A percentile compares a stretch with the other conserved stretches of the same genome.
phyloP scores from a whole-genome alignment of 2,113 vertebrate species.

The Sclerurus mexicanus region DNA sequence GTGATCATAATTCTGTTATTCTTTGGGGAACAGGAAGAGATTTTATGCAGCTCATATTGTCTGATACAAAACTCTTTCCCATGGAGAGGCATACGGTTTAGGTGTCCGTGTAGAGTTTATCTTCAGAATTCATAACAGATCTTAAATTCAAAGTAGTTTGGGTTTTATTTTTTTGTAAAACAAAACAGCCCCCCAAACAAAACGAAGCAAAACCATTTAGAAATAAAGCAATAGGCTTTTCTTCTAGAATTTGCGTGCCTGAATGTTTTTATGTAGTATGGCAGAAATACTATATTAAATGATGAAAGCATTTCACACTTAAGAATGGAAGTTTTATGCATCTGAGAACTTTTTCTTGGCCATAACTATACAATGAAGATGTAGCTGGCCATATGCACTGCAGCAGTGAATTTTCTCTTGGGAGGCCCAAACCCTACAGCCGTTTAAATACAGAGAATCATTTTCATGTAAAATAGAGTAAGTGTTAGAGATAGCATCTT shows the following conservation, averaged over 20 bases:
- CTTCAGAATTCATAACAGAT: neutral
- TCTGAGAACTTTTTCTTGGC: neutral
- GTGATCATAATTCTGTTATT: neutral
- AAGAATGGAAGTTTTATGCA: neutral
- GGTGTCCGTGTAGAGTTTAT: neutral
- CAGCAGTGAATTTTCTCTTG: neutral
- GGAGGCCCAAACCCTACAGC: neutral
- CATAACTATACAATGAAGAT: neutral
- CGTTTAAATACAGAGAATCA: neutral
- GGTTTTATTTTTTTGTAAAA: neutral
- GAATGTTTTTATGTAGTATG: neutral
- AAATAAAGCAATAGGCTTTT: neutral
- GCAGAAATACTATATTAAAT: neutral
- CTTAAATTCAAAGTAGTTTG: neutral
- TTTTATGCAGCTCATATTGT: neutral
- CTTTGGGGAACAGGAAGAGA: neutral
- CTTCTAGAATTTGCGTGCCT: neutral
- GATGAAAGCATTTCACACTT: neutral
- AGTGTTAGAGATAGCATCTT: neutral
- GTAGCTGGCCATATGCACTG: neutral
- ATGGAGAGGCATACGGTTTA: neutral
- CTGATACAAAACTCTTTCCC: neutral
- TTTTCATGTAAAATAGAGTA: neutral
- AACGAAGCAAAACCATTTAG: neutral
- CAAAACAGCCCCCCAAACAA: neutral